Conservation (phyloP, 2,113 vertebrate genomes). For the Desmodus rotundus region DNA sequence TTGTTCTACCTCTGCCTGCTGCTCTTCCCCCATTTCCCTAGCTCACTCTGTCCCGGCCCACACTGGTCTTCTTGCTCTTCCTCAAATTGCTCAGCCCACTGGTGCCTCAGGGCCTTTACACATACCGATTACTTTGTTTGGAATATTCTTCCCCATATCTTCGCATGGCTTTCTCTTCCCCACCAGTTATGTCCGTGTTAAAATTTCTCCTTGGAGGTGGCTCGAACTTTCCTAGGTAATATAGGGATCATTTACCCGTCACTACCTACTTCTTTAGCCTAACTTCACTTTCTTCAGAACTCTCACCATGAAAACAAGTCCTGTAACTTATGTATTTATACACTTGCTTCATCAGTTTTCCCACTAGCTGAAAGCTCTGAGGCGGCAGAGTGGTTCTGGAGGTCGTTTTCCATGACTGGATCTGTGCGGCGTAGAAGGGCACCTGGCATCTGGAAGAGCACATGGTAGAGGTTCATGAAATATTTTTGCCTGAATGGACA, state of each 20-base stretch:
- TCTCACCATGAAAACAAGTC: not conserved
- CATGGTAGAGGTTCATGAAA: not conserved
- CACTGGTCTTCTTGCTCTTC: not conserved
- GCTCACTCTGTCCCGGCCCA: not conserved
- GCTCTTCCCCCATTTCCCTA: not conserved
- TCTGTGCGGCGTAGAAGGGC: not conserved
- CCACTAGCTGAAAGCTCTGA: not conserved
- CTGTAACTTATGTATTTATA: not conserved
- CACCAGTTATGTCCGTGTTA: not conserved
- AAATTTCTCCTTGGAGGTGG: not conserved
- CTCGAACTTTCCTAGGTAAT: not conserved
- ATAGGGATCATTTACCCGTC: not conserved
- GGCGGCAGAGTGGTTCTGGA: not conserved
- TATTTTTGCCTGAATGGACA: conserved; percentile 1
- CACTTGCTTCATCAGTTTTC: not conserved
- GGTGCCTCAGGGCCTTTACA: not conserved
- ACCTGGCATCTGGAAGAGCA: not conserved
- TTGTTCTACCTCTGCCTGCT: not conserved
- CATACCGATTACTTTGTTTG: not conserved
- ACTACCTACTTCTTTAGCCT: not conserved
- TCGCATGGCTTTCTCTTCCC: not conserved
- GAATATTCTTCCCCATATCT: not conserved
- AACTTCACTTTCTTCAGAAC: not conserved
- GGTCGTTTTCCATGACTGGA: not conserved
- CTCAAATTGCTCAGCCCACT: not conserved